These are phyloP conservation scores for Gryon sp. DNA, from an alignment of 1,140 invertebrate genomes.

Conservation along the genomic window DNA sequence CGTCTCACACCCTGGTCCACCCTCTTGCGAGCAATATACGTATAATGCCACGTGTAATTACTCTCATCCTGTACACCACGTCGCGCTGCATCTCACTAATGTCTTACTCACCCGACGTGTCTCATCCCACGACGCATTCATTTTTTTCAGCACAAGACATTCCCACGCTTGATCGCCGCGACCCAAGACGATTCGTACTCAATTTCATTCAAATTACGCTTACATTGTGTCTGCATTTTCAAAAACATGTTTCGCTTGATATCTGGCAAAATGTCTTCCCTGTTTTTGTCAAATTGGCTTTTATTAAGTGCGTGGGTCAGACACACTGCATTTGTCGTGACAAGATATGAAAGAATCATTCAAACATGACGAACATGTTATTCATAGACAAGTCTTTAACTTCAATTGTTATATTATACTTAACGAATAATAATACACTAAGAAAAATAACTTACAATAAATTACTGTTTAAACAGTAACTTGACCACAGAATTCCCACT, in stretches of 20 bases:
- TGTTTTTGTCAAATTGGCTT: not conserved
- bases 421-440: no score
- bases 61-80: constrained; percentile 59
- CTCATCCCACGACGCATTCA: constrained; percentile 19
- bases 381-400: no score
- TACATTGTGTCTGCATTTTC: not conserved
- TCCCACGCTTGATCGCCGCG: constrained; percentile 37
- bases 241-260: not conserved
- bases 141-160: constrained; percentile 20
- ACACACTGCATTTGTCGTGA: not conserved
- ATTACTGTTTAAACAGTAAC: no score
- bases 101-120: constrained; percentile 47
- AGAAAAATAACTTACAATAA: no score
- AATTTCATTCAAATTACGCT: not conserved
- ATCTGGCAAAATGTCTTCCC: not conserved
- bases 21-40: constrained; percentile 47
- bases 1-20: constrained; percentile 47
- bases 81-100: constrained; percentile 56
- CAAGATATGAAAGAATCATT: no score
- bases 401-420: no score
- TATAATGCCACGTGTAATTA: constrained; percentile 69
- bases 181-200: not conserved
- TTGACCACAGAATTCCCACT: no score
- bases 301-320: not conserved
- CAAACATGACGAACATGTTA: no score